These are phyloP conservation scores for Cyphomyrus discorhynchus DNA, from an alignment of 2,113 vertebrate genomes.

Conservation along the genomic window DNA sequence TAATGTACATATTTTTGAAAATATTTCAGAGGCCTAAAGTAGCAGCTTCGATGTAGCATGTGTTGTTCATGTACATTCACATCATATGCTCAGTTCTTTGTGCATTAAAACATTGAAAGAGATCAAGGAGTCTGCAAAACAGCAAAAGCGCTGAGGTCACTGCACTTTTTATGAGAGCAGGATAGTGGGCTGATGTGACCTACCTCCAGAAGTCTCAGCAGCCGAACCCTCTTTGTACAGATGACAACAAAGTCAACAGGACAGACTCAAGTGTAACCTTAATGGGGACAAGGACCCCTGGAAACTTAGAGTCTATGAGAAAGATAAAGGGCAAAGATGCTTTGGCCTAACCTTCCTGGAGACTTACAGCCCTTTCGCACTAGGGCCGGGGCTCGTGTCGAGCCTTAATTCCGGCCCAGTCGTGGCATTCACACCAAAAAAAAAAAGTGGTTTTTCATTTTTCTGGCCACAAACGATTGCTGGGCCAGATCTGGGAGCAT, in stretches of 20 bases:
- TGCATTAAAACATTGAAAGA: neutral
- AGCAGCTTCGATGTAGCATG: neutral
- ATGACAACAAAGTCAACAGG: conserved; percentile 49
- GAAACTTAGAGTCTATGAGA: conserved; percentile 43
- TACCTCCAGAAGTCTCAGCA: conserved; percentile 24
- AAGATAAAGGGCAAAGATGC: conserved; percentile 37
- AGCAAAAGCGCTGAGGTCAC: conserved; percentile 9
- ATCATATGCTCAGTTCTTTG: conserved; percentile 11
- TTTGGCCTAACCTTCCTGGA: conserved; percentile 55
- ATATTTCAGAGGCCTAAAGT: neutral
- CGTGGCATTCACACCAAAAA: too few species aligned
- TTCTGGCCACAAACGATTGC: too few species aligned
- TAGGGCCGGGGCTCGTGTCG: too few species aligned
- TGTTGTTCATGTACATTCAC: neutral
- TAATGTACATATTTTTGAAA: neutral
- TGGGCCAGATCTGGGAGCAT: too few species aligned
- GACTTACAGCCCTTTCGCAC: conserved; percentile 40
- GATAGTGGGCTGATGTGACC: neutral
- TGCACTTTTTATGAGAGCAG: neutral
- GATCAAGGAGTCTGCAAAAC: conserved; percentile 2
- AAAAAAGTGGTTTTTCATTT: too few species aligned
- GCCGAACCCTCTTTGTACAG: conserved; percentile 32
- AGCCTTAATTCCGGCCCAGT: too few species aligned
- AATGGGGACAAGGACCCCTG: conserved; percentile 42
- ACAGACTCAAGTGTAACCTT: conserved; percentile 46